Conservation (phyloP, 2,888 invertebrate genomes). For the Mimas tiliae region DNA sequence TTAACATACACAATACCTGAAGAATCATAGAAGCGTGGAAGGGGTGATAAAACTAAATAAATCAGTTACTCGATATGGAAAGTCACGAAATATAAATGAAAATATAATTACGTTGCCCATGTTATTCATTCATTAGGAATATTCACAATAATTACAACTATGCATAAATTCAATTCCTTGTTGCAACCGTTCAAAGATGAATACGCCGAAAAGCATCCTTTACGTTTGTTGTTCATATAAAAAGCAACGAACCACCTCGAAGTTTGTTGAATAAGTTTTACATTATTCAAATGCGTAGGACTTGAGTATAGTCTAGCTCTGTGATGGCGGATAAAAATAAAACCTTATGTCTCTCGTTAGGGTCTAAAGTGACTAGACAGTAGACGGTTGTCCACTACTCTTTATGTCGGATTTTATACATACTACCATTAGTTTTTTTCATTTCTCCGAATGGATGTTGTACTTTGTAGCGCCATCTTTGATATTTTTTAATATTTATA, state of each 20-base stretch:
- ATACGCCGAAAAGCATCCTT: neutral
- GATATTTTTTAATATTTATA: no score
- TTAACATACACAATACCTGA: no score
- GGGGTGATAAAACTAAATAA: no score
- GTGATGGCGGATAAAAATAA: conserved; percentile 34
- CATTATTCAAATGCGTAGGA: conserved; percentile 18
- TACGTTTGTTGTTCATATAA: neutral
- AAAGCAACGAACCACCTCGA: conserved; percentile 26
- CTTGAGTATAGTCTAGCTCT: conserved; percentile 14
- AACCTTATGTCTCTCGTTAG: conserved; percentile 36
- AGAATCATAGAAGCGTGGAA: no score
- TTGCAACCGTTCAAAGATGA: neutral
- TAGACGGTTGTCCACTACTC: neutral
- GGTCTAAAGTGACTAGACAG: conserved; percentile 21
- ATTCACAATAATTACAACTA: neutral
- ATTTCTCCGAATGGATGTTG: neutral
- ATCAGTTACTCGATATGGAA: no score
- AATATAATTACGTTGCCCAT: no score
- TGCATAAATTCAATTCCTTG: neutral
- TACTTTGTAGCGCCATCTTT: neutral
- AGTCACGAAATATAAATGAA: no score
- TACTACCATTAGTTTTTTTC: neutral
- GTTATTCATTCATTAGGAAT: neutral
- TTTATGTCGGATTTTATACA: neutral
- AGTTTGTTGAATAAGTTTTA: conserved; percentile 32